phyloP scores from a whole-genome alignment of 2,113 vertebrate species.

The Dermatemys mawii region DNA sequence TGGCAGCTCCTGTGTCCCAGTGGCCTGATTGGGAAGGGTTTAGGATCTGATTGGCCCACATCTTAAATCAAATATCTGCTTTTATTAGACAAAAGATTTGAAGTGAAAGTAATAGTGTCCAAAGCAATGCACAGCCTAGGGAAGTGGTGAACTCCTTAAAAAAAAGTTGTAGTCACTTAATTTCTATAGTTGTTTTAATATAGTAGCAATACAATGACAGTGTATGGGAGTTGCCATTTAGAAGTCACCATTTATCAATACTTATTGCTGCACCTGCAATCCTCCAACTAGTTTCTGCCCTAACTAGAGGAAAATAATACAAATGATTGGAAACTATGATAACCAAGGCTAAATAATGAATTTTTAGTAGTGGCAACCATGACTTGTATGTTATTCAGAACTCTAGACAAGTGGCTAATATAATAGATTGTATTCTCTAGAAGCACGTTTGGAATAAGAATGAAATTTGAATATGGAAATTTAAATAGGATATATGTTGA shows the following conservation, averaged over 20 bases:
- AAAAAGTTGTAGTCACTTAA: not conserved
- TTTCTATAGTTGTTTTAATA: slow-evolving; percentile 3
- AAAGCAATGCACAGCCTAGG: not conserved
- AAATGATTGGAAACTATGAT: not conserved
- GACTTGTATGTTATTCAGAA: not conserved
- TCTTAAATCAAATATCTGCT: not conserved
- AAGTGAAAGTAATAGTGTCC: not conserved
- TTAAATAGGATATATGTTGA: not conserved
- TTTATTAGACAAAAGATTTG: not conserved
- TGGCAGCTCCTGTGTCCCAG: not conserved
- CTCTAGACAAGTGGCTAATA: fast-evolving
- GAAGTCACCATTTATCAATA: not conserved
- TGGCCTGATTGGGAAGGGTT: not conserved
- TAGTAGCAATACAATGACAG: not conserved
- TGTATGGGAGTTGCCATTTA: not conserved
- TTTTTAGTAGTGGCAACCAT: fast-evolving
- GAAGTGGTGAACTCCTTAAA: not conserved
- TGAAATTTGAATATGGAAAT: not conserved
- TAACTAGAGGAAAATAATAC: not conserved
- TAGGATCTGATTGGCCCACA: not conserved
- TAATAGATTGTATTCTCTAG: not conserved
- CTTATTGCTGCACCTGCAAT: slow-evolving; percentile 18
- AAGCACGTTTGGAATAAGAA: not conserved
- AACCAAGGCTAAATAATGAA: not conserved
- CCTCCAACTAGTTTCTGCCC: not conserved